Conservation (phyloP, 2,888 invertebrate species). For the Ischnura elegans region DNA sequence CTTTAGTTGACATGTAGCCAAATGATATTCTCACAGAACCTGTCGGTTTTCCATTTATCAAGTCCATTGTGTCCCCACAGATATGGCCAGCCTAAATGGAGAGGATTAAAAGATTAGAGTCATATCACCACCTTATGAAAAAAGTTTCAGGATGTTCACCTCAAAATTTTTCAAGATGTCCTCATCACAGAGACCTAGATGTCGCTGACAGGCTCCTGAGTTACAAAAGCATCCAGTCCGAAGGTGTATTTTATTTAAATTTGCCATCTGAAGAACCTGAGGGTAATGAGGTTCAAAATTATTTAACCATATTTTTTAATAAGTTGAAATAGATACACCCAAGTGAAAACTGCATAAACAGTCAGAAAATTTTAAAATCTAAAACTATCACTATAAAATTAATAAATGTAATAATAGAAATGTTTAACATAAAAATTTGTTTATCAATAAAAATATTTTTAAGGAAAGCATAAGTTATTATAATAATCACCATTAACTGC, state of each 20-base stretch:
- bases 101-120: slow-evolving; percentile 64
- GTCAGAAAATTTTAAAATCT: no score
- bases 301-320: not conserved
- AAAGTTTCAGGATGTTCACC: slow-evolving; percentile 75
- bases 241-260: slow-evolving; percentile 90
- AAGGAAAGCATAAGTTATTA: no score
- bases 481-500: no score
- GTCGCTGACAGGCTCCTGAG: slow-evolving; percentile 94
- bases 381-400: no score
- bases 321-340: not conserved
- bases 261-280: slow-evolving; percentile 93
- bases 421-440: no score
- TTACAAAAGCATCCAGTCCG: slow-evolving; percentile 98
- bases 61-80: slow-evolving; percentile 93
- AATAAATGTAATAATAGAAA: no score
- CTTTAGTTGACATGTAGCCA: slow-evolving; percentile 90
- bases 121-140: not conserved
- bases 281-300: slow-evolving; percentile 70
- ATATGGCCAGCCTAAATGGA: slow-evolving; percentile 87
- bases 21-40: slow-evolving; percentile 96
- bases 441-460: no score
- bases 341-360: not conserved
- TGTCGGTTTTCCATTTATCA: slow-evolving; percentile 92
- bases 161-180: slow-evolving; percentile 89
- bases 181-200: slow-evolving; percentile 84